Evolutionary conservation across 1,140 invertebrate species (phyloP), one percentile per base, ranked within the genome.

Genomic region (Tribolium castaneum): DNA sequence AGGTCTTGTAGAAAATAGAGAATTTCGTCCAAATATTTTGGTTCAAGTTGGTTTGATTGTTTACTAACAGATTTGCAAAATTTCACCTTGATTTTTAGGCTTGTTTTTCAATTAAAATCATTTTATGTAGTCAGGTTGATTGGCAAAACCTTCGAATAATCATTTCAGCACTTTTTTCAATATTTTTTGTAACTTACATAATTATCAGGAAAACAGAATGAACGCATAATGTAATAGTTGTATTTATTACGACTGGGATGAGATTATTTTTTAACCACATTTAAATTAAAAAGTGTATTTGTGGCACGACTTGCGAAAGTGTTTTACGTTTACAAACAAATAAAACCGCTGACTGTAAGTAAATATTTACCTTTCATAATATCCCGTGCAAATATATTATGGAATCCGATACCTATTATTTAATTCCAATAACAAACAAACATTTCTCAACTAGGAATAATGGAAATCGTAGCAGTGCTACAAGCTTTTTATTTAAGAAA

Each of bases 291-390:
- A 66, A 66, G 59, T 66, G 30, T 66, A 66, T 66, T 66, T 66
- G 30, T 66, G 59, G 59, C 25, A 66, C 59, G 35, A 34, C 25
- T 66, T 66, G 12, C 59, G 14, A 66, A 34, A 66, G 59, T 25
- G 19, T 66, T 35, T 14, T 35, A 12, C 59, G 30, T 66, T 66
- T 66, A 66, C 59, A 66, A 66, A 66, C 59, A 66, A 66, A 66
- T 66, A 66, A 66, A 66, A 34, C 19, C 34, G 59, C 59, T 34
- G n/a, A 35, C n/a, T 35, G 30, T 10, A 52, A 54, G 50, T 73
- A 52, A 73, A 54, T 52, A 35, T 73, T 51, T 51, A 52, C 14
- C 9, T 73, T 52, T 35, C 45, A 39, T 52, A 54, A 73, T 52
- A 35, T 25, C 9, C 13, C 7, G 7, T 52, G 49, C 9, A 70